Evolutionary conservation across 1,140 invertebrate species (phyloP).

Genomic region (Octopus sinensis): DNA sequence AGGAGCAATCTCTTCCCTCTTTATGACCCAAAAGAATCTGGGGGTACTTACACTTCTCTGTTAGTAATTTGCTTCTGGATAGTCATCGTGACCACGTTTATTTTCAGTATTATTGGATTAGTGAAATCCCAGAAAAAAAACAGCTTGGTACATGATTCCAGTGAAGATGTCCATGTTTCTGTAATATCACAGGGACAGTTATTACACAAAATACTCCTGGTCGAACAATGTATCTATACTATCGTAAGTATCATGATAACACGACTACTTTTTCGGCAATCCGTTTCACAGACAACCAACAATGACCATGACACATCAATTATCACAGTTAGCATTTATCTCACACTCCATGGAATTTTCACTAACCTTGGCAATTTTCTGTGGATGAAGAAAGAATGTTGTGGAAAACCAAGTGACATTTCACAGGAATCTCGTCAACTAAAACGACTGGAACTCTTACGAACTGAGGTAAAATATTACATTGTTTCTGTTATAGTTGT

Average conservation of each 20-base stretch:
- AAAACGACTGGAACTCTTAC: neutral
- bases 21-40: neutral
- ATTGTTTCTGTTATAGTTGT: no score
- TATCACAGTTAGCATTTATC: neutral
- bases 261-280: neutral
- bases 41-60: conserved; percentile 1
- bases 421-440: neutral
- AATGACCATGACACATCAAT: neutral
- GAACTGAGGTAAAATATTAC: neutral
- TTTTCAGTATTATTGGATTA: neutral
- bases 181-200: neutral
- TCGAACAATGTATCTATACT: neutral
- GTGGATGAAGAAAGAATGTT: neutral
- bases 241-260: neutral
- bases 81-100: neutral
- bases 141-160: neutral
- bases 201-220: neutral
- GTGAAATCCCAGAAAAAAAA: neutral
- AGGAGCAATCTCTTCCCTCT: neutral
- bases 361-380: neutral
- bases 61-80: neutral
- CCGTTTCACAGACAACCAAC: neutral
- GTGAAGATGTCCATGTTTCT: neutral
- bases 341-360: neutral
- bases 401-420: neutral